These are phyloP conservation scores for Ciconia nigra DNA, from an alignment of 2,797 vertebrate genomes.

Conservation along the genomic window DNA sequence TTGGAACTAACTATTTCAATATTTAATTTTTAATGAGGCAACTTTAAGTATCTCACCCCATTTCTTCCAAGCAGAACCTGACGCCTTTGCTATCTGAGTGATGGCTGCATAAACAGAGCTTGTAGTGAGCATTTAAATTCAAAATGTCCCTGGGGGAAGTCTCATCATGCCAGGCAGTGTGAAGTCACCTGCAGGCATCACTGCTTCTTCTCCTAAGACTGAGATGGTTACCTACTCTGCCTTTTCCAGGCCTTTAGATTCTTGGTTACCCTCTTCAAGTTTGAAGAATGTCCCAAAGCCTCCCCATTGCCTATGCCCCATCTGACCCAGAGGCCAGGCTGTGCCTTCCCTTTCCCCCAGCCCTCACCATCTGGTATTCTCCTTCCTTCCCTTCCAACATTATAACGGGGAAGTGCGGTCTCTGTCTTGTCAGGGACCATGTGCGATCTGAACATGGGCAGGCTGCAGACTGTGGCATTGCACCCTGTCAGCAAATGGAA, in stretches of 20 bases:
- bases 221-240: neutral
- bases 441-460: accelerated
- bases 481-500: neutral
- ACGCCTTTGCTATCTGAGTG: neutral
- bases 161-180: neutral
- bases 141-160: neutral
- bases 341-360: neutral
- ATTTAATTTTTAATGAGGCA: neutral
- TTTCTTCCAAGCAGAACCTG: neutral
- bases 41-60: neutral
- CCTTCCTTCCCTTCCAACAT: neutral
- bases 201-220: neutral
- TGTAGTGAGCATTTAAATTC: neutral
- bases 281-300: neutral
- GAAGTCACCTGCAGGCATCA: neutral
- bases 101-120: neutral
- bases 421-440: neutral
- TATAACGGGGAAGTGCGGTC: neutral
- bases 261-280: neutral
- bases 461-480: neutral
- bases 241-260: neutral
- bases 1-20: neutral
- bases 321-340: neutral
- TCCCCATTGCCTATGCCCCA: neutral
- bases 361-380: neutral